Conservation (phyloP, 2,113 vertebrate species). For the Tretioscincus oriximinensis region DNA sequence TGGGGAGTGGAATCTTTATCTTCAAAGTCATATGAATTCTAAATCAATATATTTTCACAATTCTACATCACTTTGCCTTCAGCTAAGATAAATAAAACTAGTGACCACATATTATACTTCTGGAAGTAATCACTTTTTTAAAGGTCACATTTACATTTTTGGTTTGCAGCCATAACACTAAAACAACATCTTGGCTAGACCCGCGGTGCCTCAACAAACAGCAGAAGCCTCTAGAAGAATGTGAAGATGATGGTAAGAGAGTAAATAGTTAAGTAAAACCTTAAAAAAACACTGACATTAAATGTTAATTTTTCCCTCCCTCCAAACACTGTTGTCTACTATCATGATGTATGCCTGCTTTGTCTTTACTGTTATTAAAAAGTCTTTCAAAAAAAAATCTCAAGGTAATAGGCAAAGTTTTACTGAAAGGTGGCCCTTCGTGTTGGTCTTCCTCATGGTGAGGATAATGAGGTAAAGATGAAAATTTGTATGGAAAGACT, state of each 20-base stretch:
- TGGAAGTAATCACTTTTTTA: conserved; percentile 54
- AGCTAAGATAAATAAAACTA: conserved; percentile 34
- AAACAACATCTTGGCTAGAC: conserved; percentile 99
- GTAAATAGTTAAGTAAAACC: neutral
- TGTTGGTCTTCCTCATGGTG: no score
- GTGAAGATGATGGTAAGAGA: conserved; percentile 95
- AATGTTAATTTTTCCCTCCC: conserved; percentile 3
- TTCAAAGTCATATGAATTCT: neutral
- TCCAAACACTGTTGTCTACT: neutral
- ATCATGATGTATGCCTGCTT: neutral
- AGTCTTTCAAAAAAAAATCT: no score
- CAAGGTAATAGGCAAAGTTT: no score
- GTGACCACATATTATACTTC: conserved; percentile 15
- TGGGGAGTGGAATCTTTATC: neutral
- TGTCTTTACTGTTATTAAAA: no score
- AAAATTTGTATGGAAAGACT: no score
- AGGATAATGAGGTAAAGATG: no score
- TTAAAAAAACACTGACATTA: conserved; percentile 10
- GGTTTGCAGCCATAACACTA: conserved; percentile 93
- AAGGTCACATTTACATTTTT: conserved; percentile 61
- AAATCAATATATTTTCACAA: neutral
- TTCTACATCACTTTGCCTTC: conserved; percentile 32
- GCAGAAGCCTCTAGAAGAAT: conserved; percentile 98
- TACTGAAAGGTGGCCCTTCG: no score
- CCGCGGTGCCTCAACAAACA: conserved; percentile 98